A percentile compares a stretch with the other conserved stretches of the same genome.
Evolutionary conservation across 2,888 invertebrate genomes (phyloP).

Genomic region (Autographa pulchrina): DNA sequence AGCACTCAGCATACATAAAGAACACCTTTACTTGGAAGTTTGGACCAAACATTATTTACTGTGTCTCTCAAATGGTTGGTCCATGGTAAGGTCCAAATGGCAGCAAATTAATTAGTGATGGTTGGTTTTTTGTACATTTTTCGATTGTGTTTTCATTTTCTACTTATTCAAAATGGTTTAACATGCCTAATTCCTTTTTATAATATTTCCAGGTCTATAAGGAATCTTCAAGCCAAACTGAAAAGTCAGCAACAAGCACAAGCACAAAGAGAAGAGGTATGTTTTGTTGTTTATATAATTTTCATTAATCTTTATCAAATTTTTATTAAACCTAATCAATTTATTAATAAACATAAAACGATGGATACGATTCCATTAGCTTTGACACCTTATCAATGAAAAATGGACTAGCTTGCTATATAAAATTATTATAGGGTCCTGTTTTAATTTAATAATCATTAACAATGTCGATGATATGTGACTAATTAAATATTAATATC

Average conservation of each 20-base stretch:
- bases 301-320: not conserved
- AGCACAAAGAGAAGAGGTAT: slow-evolving; percentile 93
- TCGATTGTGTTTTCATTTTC: not conserved
- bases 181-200: not conserved
- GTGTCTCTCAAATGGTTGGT: too few relatives aligned
- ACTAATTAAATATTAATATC: not conserved
- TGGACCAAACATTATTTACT: too few relatives aligned
- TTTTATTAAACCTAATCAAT: too few relatives aligned
- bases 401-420: not conserved
- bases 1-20: too few relatives aligned
- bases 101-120: too few relatives aligned
- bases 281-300: slow-evolving; percentile 38
- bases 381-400: too few relatives aligned
- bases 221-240: slow-evolving; percentile 96
- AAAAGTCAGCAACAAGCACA: slow-evolving; percentile 95
- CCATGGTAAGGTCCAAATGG: too few relatives aligned
- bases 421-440: too few relatives aligned
- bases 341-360: too few relatives aligned
- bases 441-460: not conserved
- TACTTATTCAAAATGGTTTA: not conserved
- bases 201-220: slow-evolving; percentile 92
- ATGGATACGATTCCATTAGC: too few relatives aligned
- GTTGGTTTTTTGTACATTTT: too few relatives aligned
- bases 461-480: not conserved
- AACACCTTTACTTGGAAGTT: too few relatives aligned